Evolutionary conservation across 2,113 vertebrate genomes (phyloP), one percentile per base, ranked within the genome.

Genomic region (Acanthisitta chloris): DNA sequence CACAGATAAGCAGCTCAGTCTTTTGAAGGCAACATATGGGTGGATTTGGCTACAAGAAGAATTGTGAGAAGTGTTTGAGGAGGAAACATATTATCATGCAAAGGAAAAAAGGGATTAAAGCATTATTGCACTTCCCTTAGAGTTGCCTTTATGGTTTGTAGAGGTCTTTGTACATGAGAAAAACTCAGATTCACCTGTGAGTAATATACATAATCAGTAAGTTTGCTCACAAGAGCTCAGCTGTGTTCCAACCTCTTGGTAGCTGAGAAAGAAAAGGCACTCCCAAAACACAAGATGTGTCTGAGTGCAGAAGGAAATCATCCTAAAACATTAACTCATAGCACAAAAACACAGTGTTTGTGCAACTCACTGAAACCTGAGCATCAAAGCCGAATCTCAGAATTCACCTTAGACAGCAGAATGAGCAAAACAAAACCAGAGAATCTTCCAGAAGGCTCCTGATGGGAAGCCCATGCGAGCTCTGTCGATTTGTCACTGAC

Each of bases 161-260:
- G 31, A 24, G 20, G 79, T 18, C 25, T 79, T 40, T 66, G 34
- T 24, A 72, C 10, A 13, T 3, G 5, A 34, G 31, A 33, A 66
- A 54, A 77, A 42, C 36, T 40, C 59, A 36, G 21, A 29, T 26
- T 64, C 48, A 57, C 12, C n/a, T 69, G 6, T 33, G 21, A 40
- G 6, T 33, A 79, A 87, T 24, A 46, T 82, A 34, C 13, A 48
- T 7, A 33, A 76, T 4, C 12, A 42, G 55, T 59, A 78, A 12
- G 20, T 66, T 61, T 61, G 36, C 29, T 82, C 38, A 49, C 4
- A 6, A 46, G 25, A 65, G 26, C 48, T 67, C 70, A 71, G 4
- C 17, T 0, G 0, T 9, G 31, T 29, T 59, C 65, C 65, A n/a
- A 23, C 20, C 51, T 64, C 65, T 25, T 3, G 0, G 28, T 4